A percentile compares a stretch with the other conserved stretches of the same genome.
Evolutionary conservation across 2,797 vertebrate species (phyloP).

Genomic region (Discoglossus pictus): DNA sequence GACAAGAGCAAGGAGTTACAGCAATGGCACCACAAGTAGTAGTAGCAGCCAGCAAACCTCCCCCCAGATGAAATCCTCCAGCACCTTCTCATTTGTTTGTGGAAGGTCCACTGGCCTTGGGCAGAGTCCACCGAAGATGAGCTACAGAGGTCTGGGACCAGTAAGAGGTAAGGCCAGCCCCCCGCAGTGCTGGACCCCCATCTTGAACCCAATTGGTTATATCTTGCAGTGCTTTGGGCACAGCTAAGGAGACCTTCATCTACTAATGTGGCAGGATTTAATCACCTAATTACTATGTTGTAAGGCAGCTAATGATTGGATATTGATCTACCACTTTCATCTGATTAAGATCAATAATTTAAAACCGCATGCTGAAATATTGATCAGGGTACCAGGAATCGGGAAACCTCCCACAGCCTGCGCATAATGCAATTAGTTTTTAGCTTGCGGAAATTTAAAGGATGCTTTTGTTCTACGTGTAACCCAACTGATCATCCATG

Average conservation of each 20-base stretch:
- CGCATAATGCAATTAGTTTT: too few species aligned
- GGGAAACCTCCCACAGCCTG: too few species aligned
- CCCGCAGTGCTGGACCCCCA: slow-evolving; percentile 57
- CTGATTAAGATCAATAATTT: too few species aligned
- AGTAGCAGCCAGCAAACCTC: slow-evolving; percentile 79
- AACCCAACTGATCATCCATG: too few species aligned
- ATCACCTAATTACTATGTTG: too few species aligned
- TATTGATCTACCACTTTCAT: too few species aligned
- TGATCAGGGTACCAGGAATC: too few species aligned
- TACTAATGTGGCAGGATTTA: too few species aligned
- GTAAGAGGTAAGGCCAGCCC: slow-evolving; percentile 87
- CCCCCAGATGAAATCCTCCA: slow-evolving; percentile 79
- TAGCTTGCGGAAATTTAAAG: too few species aligned
- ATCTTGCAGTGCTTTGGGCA: slow-evolving; percentile 60
- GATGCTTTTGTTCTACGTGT: too few species aligned
- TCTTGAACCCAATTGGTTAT: slow-evolving; percentile 54
- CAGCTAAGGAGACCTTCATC: slow-evolving; percentile 28
- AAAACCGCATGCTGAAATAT: too few species aligned
- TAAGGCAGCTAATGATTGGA: too few species aligned
- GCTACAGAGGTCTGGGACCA: slow-evolving; percentile 67
- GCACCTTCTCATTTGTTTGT: slow-evolving; percentile 86
- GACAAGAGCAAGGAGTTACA: slow-evolving; percentile 75
- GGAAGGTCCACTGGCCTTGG: slow-evolving; percentile 55
- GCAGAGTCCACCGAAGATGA: slow-evolving; percentile 63
- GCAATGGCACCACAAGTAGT: slow-evolving; percentile 68